These are phyloP conservation scores for Pandemis heparana DNA, from an alignment of 2,888 invertebrate genomes.

Conservation along the genomic window DNA sequence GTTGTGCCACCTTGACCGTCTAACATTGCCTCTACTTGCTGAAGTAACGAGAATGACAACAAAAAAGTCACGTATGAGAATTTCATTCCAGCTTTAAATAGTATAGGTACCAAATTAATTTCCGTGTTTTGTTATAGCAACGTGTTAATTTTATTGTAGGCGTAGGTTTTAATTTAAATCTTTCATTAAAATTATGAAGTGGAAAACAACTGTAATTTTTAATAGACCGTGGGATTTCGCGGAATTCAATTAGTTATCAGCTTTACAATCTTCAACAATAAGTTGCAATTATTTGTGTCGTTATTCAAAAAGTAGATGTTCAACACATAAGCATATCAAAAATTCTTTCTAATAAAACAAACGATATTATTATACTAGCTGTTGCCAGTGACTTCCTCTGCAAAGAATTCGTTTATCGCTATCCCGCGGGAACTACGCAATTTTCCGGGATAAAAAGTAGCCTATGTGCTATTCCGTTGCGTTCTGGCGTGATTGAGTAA, in stretches of 20 bases:
- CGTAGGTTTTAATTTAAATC: neutral
- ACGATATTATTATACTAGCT: too few relatives aligned
- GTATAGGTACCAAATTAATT: constrained; percentile 15
- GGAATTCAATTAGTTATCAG: neutral
- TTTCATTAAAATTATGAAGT: neutral
- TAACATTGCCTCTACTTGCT: constrained; percentile 44
- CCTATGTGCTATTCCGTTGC: too few relatives aligned
- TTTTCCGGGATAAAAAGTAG: too few relatives aligned
- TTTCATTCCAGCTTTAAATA: constrained; percentile 5
- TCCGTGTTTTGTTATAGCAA: constrained; percentile 14
- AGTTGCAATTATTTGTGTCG: neutral
- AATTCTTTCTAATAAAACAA: too few relatives aligned
- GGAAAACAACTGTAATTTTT: neutral
- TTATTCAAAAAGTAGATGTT: neutral
- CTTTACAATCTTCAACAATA: neutral
- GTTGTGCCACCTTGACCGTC: constrained; percentile 48
- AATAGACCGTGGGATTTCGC: constrained; percentile 6
- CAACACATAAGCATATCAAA: too few relatives aligned
- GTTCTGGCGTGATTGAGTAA: too few relatives aligned
- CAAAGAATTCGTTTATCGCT: too few relatives aligned
- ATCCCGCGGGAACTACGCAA: too few relatives aligned
- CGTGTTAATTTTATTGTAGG: neutral
- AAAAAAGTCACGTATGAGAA: constrained; percentile 48
- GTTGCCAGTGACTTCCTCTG: too few relatives aligned
- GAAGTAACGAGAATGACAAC: constrained; percentile 45